Conservation (phyloP, 1,140 invertebrate genomes). For the Scaptomyza graminum region DNA sequence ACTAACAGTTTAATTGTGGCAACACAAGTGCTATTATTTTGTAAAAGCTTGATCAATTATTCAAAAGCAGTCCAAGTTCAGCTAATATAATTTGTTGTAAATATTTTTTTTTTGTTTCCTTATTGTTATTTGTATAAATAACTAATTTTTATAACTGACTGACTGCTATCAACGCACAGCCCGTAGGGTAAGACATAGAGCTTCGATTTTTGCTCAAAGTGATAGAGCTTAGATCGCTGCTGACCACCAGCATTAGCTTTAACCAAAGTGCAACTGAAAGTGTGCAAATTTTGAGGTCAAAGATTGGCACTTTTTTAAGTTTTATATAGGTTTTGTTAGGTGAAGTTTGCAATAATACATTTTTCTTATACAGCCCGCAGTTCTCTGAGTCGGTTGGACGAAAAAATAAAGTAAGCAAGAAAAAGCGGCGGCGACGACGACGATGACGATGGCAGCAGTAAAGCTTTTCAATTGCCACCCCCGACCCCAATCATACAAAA, state of each 20-base stretch:
- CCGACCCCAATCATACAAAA: conserved; percentile 47
- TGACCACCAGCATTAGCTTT: not conserved
- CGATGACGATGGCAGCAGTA: conserved; percentile 56
- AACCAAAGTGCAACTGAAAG: not conserved
- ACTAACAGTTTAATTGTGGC: too few relatives aligned
- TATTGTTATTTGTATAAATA: too few relatives aligned
- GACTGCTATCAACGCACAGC: too few relatives aligned
- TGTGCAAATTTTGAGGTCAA: not conserved
- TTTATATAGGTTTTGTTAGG: too few relatives aligned
- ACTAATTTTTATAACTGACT: too few relatives aligned
- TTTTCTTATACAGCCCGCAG: not conserved
- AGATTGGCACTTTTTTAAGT: not conserved
- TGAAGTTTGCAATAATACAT: not conserved
- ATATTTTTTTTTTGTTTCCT: too few relatives aligned
- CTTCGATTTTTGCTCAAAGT: too few relatives aligned
- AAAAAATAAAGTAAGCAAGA: conserved; percentile 47
- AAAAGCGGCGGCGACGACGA: conserved; percentile 37
- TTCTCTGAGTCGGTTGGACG: conserved; percentile 23
- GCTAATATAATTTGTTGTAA: too few relatives aligned
- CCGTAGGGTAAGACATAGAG: too few relatives aligned
- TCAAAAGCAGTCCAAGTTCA: too few relatives aligned
- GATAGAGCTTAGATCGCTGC: not conserved
- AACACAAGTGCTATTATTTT: too few relatives aligned
- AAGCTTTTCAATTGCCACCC: conserved; percentile 82
- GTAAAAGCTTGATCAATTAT: too few relatives aligned